A percentile compares a stretch with the other conserved stretches of the same genome.
These are phyloP conservation scores for Pachycephus smyrnensis DNA, from an alignment of 2,888 invertebrate genomes.

Conservation along the genomic window DNA sequence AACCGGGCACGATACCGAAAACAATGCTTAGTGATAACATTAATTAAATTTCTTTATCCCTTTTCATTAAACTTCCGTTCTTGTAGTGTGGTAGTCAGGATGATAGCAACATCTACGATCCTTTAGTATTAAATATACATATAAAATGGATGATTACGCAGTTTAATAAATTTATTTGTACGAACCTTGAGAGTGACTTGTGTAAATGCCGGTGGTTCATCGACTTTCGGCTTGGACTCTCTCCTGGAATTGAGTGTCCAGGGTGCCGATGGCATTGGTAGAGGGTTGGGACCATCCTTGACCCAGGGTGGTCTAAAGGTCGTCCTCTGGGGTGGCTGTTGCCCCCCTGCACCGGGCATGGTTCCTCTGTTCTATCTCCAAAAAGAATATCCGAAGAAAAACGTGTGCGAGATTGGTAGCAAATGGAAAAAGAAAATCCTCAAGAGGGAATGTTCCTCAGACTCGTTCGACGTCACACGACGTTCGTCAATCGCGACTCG, in stretches of 20 bases:
- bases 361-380: constrained; percentile 6
- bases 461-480: neutral
- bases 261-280: constrained; percentile 72
- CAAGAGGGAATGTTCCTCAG: neutral
- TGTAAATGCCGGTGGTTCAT: constrained; percentile 63
- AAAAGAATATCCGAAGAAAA: constrained; percentile 1
- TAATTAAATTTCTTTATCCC: neutral
- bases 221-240: constrained; percentile 57
- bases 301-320: constrained; percentile 83
- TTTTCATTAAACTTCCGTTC: neutral
- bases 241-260: constrained; percentile 72
- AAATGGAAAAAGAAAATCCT: neutral
- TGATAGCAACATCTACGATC: neutral
- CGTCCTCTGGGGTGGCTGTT: constrained; percentile 71
- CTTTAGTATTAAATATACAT: neutral
- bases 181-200: constrained; percentile 62
- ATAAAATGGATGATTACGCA: neutral
- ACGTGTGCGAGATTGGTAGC: neutral
- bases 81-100: neutral
- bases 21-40: neutral
- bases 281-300: constrained; percentile 74
- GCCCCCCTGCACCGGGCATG: constrained; percentile 68
- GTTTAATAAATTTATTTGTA: neutral
- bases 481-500: constrained; percentile 5
- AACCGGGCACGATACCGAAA: neutral